Percentiles rank a stretch among this genome's conserved stretches.
phyloP scores from a whole-genome alignment of 1,140 invertebrate species.

The Aphelenchoides avenae region DNA sequence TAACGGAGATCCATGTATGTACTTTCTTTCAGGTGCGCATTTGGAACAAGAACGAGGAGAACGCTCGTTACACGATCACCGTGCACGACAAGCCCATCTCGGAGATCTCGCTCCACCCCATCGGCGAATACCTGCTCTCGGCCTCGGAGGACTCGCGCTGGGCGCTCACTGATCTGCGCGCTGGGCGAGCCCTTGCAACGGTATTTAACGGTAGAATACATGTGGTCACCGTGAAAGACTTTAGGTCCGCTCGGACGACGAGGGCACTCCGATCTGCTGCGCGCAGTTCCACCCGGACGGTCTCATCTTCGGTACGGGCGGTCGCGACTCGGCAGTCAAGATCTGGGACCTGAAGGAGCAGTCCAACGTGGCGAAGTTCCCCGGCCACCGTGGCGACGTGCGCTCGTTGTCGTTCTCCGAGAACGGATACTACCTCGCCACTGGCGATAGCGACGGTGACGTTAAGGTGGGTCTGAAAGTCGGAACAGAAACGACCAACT shows the following conservation, averaged over 20 bases:
- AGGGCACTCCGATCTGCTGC: slow-evolving; percentile 70
- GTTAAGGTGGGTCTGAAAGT: slow-evolving; percentile 91
- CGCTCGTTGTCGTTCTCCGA: slow-evolving; percentile 96
- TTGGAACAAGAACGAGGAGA: slow-evolving; percentile 85
- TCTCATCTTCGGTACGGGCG: slow-evolving; percentile 95
- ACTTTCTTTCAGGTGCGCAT: slow-evolving; percentile 70
- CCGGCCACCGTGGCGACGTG: slow-evolving; percentile 84
- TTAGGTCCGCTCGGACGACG: slow-evolving; percentile 37
- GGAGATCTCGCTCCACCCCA: slow-evolving; percentile 91
- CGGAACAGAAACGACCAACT: slow-evolving; percentile 97
- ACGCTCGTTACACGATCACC: slow-evolving; percentile 77
- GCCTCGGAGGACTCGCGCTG: slow-evolving; percentile 75
- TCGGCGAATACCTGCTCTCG: slow-evolving; percentile 92
- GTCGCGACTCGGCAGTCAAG: slow-evolving; percentile 88
- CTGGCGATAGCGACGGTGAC: slow-evolving; percentile 90
- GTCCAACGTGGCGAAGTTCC: slow-evolving; percentile 95
- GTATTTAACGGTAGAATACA: no score
- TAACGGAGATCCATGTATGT: no score
- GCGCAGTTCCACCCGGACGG: slow-evolving; percentile 99
- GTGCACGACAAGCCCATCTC: slow-evolving; percentile 88
- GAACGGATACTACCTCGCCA: slow-evolving; percentile 98
- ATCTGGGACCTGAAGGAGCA: slow-evolving; percentile 99
- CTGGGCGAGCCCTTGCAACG: slow-evolving; percentile 47
- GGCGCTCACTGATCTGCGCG: slow-evolving; percentile 49
- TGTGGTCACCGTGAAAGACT: no score